These are phyloP conservation scores for Umimayanthus chanpuru DNA, from an alignment of 92 coral and sea anemone species.

Conservation along the genomic window DNA sequence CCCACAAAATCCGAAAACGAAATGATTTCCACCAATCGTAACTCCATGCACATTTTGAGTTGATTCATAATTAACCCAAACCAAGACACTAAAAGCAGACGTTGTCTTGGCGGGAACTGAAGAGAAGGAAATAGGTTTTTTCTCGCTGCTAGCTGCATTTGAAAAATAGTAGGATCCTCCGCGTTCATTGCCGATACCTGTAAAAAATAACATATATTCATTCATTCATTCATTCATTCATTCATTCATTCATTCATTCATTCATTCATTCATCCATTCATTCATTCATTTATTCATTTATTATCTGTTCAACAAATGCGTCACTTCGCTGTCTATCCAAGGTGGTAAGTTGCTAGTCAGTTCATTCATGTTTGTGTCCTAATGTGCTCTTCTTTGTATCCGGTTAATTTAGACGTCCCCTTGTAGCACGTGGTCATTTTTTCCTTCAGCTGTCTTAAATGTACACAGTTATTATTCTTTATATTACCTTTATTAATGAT, in stretches of 20 bases:
- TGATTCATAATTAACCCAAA: not conserved
- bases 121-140: not conserved
- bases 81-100: not conserved
- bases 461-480: too few species aligned
- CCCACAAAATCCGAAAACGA: not conserved
- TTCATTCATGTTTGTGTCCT: too few species aligned
- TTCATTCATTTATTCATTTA: not conserved
- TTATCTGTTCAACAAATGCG: too few species aligned
- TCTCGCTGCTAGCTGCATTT: not conserved
- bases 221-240: not conserved
- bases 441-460: too few species aligned
- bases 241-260: not conserved
- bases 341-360: too few species aligned
- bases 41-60: not conserved
- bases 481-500: too few species aligned
- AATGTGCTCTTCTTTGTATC: too few species aligned
- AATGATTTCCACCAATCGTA: not conserved
- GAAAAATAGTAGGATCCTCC: not conserved
- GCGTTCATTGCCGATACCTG: constrained; percentile 9
- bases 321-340: too few species aligned
- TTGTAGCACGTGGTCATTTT: too few species aligned
- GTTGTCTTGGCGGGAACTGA: not conserved
- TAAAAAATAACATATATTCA: not conserved
- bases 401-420: too few species aligned
- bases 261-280: not conserved